These are phyloP conservation scores for Pyrrhosoma nymphula DNA, from an alignment of 2,888 invertebrate species.

Conservation along the genomic window DNA sequence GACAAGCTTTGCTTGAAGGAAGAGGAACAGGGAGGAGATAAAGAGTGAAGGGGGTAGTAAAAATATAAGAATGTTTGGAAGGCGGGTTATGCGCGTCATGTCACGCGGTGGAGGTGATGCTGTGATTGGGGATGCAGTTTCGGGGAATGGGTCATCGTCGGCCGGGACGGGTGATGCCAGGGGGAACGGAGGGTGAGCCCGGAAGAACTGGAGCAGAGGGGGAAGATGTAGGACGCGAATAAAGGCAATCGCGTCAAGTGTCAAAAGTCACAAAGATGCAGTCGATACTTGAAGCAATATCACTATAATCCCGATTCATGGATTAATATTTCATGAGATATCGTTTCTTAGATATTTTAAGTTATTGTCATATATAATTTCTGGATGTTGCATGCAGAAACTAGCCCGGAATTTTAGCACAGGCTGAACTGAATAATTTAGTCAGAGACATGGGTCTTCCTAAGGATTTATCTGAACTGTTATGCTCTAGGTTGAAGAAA, in stretches of 20 bases:
- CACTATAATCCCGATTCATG: no score
- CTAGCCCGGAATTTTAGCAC: no score
- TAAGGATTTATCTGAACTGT: no score
- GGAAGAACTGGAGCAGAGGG: background rate
- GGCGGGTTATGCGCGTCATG: slow-evolving; percentile 40
- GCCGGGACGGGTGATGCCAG: background rate
- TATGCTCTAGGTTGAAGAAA: no score
- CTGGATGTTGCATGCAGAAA: no score
- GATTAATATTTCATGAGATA: no score
- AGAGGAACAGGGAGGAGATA: background rate
- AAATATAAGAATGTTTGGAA: background rate
- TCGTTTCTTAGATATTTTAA: no score
- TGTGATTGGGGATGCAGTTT: background rate
- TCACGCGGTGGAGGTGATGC: background rate
- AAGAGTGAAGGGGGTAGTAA: background rate
- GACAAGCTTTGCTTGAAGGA: background rate
- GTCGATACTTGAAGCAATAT: no score
- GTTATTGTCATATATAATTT: no score
- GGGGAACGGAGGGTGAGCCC: background rate
- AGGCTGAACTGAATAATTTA: no score
- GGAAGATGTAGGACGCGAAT: background rate
- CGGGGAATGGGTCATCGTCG: background rate
- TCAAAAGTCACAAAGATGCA: background rate
- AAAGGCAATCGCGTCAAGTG: background rate
- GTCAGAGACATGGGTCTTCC: no score